Conservation (phyloP, 2,797 vertebrate genomes). For the Danionella dracula region DNA sequence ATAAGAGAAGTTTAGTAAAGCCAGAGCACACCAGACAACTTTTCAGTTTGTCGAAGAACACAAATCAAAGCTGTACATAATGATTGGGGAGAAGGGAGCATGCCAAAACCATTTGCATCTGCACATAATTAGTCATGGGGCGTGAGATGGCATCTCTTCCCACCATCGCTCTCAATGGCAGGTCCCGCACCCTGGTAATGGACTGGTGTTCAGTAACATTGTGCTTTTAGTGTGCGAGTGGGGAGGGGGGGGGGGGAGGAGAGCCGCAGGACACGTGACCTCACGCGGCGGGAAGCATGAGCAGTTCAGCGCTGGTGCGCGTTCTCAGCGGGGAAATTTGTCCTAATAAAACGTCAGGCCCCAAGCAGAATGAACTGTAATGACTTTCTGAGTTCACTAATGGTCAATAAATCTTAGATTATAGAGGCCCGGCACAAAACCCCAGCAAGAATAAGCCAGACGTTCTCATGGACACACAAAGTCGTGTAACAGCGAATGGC, state of each 20-base stretch:
- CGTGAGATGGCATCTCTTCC: slow-evolving; percentile 31
- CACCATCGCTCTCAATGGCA: slow-evolving; percentile 30
- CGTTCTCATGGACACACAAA: slow-evolving; percentile 49
- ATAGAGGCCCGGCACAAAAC: slow-evolving; percentile 58
- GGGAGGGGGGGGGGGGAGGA: slow-evolving; percentile 39
- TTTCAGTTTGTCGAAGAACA: slow-evolving; percentile 19
- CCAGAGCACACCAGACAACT: neutral
- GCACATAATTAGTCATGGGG: slow-evolving; percentile 41
- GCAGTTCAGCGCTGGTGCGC: slow-evolving; percentile 53
- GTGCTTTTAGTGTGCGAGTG: slow-evolving; percentile 39
- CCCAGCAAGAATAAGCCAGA: slow-evolving; percentile 43
- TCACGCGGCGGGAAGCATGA: slow-evolving; percentile 44
- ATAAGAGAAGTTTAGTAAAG: slow-evolving; percentile 23
- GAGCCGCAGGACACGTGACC: slow-evolving; percentile 51
- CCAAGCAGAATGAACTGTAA: slow-evolving; percentile 80
- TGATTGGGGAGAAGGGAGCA: slow-evolving; percentile 26
- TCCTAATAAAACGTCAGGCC: slow-evolving; percentile 82
- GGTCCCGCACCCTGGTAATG: slow-evolving; percentile 45
- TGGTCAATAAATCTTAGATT: slow-evolving; percentile 82
- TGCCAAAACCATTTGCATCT: slow-evolving; percentile 42
- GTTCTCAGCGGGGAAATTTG: slow-evolving; percentile 71
- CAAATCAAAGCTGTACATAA: slow-evolving; percentile 34
- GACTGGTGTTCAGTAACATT: slow-evolving; percentile 52
- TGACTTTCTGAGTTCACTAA: slow-evolving; percentile 82
- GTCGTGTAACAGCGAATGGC: slow-evolving; percentile 65